Evolutionary conservation across 1,140 invertebrate species (phyloP), one percentile per base, ranked within the genome.

Genomic region (Papilio dardanus): DNA sequence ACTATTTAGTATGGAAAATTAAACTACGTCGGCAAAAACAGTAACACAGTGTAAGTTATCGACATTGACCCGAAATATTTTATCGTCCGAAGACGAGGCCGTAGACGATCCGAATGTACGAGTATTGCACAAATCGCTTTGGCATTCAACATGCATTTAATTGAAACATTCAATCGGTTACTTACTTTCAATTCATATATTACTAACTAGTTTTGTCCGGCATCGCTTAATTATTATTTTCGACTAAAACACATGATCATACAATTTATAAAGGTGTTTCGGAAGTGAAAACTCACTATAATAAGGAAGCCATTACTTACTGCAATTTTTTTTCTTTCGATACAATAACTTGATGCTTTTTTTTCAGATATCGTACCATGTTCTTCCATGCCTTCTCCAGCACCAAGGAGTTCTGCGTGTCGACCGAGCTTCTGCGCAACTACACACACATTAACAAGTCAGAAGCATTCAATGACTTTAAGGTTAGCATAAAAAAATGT

Each of bases 381-480:
- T 97, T 96, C 83, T 97, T 97, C 95, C 96, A 97, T 87, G 94
- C 96, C 0, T 92, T 97, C 90, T 95, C 96, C 2, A 96, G 96
- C 65, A 96, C 96, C 21, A 96, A 96, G 31, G 96, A 97, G 86
- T 97, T 96, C 81, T 95, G 95, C 35, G 96, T 97, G 5, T 95
- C 95, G 12, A 96, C 96, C 12, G 93, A 94, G 69, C 92, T 97
- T 7, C 85, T 97, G 10, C 95, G 96, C 83, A 97, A 97, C 85
- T 95, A 96, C 86, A 95, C 94, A 8, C 87, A 87, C 87, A 92
- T 94, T 10, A 88, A 92, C 81, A 94, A 94, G 86, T 87, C 93
- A 85, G 88, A 95, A 74, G 93, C 94, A 67, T 96, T 96, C 90
- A 94, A 96, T 78, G 95, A 96, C 77, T 97, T 96, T 86, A 95